phyloP scores from a whole-genome alignment of 2,888 invertebrate genomes.

The Tubiluchus corallicola region DNA sequence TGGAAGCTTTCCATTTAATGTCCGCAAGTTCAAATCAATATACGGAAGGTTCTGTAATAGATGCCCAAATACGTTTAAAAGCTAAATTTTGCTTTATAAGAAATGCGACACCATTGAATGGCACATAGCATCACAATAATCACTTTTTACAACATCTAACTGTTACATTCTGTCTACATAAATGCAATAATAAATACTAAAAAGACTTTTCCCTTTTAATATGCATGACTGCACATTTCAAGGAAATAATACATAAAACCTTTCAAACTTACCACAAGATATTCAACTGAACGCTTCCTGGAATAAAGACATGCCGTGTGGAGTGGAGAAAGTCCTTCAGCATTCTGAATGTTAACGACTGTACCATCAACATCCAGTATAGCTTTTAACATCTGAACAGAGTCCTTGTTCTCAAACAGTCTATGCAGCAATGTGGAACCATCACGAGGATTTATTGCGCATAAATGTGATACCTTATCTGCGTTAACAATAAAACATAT shows the following conservation, averaged over 20 bases:
- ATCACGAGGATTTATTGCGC: background rate
- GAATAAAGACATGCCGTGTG: conserved; percentile 20
- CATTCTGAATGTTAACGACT: conserved; percentile 21
- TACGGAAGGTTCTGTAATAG: conserved; percentile 10
- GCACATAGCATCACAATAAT: too few relatives aligned
- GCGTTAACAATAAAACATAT: background rate
- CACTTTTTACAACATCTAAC: too few relatives aligned
- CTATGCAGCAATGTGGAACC: background rate
- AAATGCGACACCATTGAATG: too few relatives aligned
- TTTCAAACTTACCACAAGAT: conserved; percentile 21
- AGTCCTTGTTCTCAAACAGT: background rate
- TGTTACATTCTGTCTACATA: too few relatives aligned
- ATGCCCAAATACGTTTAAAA: too few relatives aligned
- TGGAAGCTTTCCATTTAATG: conserved; percentile 20
- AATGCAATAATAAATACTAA: too few relatives aligned
- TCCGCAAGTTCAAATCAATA: conserved; percentile 20
- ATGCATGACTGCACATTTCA: too few relatives aligned
- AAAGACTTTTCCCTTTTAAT: too few relatives aligned
- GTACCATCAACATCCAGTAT: conserved; percentile 18
- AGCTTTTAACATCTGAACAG: conserved; percentile 13
- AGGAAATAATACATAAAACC: too few relatives aligned
- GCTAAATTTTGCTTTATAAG: too few relatives aligned
- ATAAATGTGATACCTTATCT: conserved; percentile 1
- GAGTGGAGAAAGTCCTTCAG: conserved; percentile 19
- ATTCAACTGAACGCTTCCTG: conserved; percentile 19